phyloP scores from a whole-genome alignment of 2,113 vertebrate genomes.

The Nerophis lumbriciformis region DNA sequence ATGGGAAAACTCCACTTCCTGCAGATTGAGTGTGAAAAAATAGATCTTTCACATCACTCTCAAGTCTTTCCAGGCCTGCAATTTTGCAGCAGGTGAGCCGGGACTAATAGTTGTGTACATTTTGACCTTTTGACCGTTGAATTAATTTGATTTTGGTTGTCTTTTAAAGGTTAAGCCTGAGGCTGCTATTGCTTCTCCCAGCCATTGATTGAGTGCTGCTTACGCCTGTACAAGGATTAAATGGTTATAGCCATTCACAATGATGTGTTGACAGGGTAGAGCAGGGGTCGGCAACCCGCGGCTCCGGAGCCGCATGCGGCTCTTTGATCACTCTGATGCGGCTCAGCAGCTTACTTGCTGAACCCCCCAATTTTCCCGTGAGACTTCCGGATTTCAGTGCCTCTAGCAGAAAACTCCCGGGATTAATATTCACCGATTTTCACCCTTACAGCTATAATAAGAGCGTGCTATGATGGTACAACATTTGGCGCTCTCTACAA shows the following conservation, averaged over 20 bases:
- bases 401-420: too few species aligned
- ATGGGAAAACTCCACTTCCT: slow-evolving; percentile 60
- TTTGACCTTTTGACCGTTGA: slow-evolving; percentile 70
- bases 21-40: slow-evolving; percentile 40
- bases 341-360: too few species aligned
- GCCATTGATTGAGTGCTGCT: slow-evolving; percentile 58
- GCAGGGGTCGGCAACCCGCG: too few species aligned
- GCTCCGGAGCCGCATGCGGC: too few species aligned
- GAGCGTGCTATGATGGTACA: too few species aligned
- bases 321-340: too few species aligned
- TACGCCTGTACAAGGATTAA: slow-evolving; percentile 57
- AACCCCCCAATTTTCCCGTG: too few species aligned
- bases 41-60: slow-evolving; percentile 44
- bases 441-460: too few species aligned
- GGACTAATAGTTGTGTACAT: slow-evolving; percentile 59
- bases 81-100: slow-evolving; percentile 54
- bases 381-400: too few species aligned
- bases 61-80: slow-evolving; percentile 41
- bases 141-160: slow-evolving; percentile 69
- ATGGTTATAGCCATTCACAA: slow-evolving; percentile 54
- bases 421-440: too few species aligned
- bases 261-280: slow-evolving; percentile 53
- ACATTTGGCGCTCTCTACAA: too few species aligned
- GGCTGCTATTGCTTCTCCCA: slow-evolving; percentile 59
- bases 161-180: slow-evolving; percentile 69